Conservation (phyloP, 2,113 vertebrate species). For the Brachirus orientalis region DNA sequence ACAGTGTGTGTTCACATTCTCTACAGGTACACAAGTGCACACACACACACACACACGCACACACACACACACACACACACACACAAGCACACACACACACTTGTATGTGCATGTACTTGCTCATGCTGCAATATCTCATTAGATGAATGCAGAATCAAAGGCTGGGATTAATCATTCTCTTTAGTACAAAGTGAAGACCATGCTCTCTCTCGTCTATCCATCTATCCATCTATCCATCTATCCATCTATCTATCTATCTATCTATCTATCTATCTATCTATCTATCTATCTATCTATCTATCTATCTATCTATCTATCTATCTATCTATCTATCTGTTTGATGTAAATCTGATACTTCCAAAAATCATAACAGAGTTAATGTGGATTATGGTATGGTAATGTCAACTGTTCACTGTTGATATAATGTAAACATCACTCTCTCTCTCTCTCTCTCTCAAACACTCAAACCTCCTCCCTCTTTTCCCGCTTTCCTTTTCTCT, state of each 20-base stretch:
- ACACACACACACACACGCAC: background rate
- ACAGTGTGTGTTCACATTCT: constrained; percentile 53
- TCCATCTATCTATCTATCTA: constrained; percentile 6
- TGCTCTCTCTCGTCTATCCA: constrained; percentile 26
- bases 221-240: background rate
- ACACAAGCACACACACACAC: constrained; percentile 16
- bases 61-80: constrained; percentile 16
- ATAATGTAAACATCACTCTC: background rate
- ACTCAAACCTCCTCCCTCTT: constrained; percentile 5
- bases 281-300: background rate
- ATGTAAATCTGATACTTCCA: no score
- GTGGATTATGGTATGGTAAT: no score
- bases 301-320: background rate
- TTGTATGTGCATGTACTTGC: constrained; percentile 40
- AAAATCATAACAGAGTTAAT: no score
- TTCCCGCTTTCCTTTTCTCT: background rate
- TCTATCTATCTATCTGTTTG: constrained; percentile 6
- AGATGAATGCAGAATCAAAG: constrained; percentile 72
- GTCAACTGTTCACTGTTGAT: no score
- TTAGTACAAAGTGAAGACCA: constrained; percentile 68
- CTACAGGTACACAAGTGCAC: constrained; percentile 25
- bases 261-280: background rate
- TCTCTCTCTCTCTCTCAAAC: constrained; percentile 13
- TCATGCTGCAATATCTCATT: constrained; percentile 55
- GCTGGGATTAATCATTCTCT: constrained; percentile 73